Base-by-base conservation (phyloP, 2,888 invertebrate genomes). In the Pharmacophagus antenor region DNA sequence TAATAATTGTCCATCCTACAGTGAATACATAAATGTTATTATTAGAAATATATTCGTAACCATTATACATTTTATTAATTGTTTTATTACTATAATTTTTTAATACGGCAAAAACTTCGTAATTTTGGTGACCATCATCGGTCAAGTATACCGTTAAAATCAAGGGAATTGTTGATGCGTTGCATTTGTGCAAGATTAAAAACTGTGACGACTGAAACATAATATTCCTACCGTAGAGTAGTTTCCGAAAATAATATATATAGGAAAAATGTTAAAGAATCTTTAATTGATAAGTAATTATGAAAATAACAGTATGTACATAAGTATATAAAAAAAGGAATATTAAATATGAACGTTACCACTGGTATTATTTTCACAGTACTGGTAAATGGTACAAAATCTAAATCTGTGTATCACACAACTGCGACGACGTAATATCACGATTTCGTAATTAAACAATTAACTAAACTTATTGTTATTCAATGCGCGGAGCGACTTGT, bases 401-500 rank as follows among this genome's bases (percentile, higher is more conserved):
- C 57, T 22, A 22, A 48, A 44, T 41, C 42, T 22, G 25, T 8
- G 21, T 51, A 51, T 31, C 27, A 31, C 46, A 48, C 25, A 27
- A n/a, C n/a, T n/a, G 42, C 6, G 6, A 42, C 52, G 47, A 46
- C 46, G 54, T 15, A 42, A 49, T 23, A 17, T 21, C 47, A 17
- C 17, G 6, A 49, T 51, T 50, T 60, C 60, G 50, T 60, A 60
- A 51, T 51, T 46, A 60, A 20, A 56, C 55, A 60, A 60, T 55
- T 55, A 60, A 42, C 42, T 50, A 44, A 54, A 48, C 50, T 51
- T 56, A 61, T 61, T 61, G 37, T 31, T 56, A 60, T 56, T 56
- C 61, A 52, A 56, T 41, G 3, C 23, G 31, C 52, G 51, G n/a
- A 20, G 15, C 17, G 42, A 44, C 10, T 44, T 18, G 17, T 18